These are phyloP conservation scores for Drosophila formosana DNA, from an alignment of 2,888 invertebrate genomes.

Conservation along the genomic window DNA sequence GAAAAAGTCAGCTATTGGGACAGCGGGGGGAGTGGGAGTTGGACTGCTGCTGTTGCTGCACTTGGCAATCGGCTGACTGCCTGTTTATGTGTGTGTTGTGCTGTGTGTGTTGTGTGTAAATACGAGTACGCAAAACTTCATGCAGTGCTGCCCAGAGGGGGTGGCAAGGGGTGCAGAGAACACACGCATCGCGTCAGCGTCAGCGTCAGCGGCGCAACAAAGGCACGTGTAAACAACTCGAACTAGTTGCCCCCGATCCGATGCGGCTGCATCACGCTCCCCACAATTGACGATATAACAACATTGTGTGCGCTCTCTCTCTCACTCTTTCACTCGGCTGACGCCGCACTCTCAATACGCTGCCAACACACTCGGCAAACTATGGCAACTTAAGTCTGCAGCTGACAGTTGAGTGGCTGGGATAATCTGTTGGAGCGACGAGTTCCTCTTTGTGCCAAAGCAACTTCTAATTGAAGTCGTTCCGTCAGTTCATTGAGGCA, in stretches of 20 bases:
- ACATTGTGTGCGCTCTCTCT: conserved; percentile 25
- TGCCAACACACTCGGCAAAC: conserved; percentile 17
- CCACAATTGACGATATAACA: conserved; percentile 74
- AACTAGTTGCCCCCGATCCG: conserved; percentile 61
- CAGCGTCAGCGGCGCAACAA: conserved; percentile 75
- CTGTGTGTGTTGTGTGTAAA: conserved; percentile 73
- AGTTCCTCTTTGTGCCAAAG: conserved; percentile 1
- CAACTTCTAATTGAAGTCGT: conserved; percentile 4
- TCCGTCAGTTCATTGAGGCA: neutral
- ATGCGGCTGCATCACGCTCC: conserved; percentile 40
- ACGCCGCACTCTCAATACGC: conserved; percentile 60
- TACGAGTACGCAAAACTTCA: conserved; percentile 79
- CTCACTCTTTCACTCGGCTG: conserved; percentile 26
- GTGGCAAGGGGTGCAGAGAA: conserved; percentile 53
- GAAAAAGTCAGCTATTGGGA: conserved; percentile 64
- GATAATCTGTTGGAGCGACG: neutral
- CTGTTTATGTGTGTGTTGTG: conserved; percentile 52
- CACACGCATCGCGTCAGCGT: conserved; percentile 69
- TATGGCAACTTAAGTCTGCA: conserved; percentile 2
- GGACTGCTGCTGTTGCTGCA: conserved; percentile 54
- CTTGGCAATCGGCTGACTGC: conserved; percentile 62
- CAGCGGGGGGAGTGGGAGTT: conserved; percentile 4
- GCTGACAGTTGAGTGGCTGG: conserved; percentile 3
- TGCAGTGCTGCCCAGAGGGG: conserved; percentile 56
- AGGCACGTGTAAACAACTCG: conserved; percentile 79